Evolutionary conservation across 2,888 invertebrate genomes (phyloP).

Genomic region (Volucella inflata): DNA sequence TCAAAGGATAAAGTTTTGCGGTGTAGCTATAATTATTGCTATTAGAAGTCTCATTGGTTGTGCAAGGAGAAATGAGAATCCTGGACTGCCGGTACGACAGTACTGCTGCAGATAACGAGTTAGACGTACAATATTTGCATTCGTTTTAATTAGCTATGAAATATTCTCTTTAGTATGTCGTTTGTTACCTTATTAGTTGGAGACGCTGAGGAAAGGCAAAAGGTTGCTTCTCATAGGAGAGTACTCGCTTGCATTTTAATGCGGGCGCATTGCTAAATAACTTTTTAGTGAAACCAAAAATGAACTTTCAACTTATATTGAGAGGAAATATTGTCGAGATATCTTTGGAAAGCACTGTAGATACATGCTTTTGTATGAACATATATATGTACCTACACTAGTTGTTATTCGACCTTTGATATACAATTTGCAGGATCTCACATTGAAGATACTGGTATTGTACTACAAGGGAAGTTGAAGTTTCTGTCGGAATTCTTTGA

Average conservation of each 20-base stretch:
- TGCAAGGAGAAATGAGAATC: constrained; percentile 13
- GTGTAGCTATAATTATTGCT: constrained; percentile 65
- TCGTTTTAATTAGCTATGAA: constrained; percentile 75
- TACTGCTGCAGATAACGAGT: constrained; percentile 47
- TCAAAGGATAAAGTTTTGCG: constrained; percentile 62
- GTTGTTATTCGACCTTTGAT: too few relatives aligned
- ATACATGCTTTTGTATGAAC: not conserved
- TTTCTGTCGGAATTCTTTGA: too few relatives aligned
- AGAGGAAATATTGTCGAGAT: too few relatives aligned
- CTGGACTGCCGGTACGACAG: not conserved
- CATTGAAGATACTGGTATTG: too few relatives aligned
- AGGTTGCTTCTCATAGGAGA: constrained; percentile 15
- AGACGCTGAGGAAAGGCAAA: constrained; percentile 29
- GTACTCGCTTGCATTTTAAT: too few relatives aligned
- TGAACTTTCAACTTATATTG: too few relatives aligned
- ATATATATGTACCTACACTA: too few relatives aligned
- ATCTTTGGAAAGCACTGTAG: too few relatives aligned
- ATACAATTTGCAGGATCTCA: too few relatives aligned
- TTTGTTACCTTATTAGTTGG: constrained; percentile 60
- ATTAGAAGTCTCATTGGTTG: constrained; percentile 55
- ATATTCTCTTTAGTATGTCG: constrained; percentile 71
- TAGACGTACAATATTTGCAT: constrained; percentile 68
- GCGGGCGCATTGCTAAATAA: too few relatives aligned
- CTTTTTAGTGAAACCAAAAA: too few relatives aligned
- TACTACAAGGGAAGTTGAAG: too few relatives aligned